Percentiles rank a stretch among this genome's conserved stretches.
Evolutionary conservation across 1,140 invertebrate genomes (phyloP).

Genomic region (Magallana gigas): DNA sequence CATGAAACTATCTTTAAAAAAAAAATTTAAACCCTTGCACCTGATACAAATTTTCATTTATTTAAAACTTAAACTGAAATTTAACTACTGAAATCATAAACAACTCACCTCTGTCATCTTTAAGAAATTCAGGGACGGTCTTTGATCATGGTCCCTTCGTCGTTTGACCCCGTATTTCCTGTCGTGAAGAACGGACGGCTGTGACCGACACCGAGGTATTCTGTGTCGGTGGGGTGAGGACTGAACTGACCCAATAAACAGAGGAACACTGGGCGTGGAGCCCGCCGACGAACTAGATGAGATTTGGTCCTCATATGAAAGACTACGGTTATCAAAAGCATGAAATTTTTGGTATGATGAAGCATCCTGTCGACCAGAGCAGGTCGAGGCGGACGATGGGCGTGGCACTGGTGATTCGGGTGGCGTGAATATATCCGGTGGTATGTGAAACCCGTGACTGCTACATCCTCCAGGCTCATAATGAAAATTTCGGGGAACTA

Average conservation of each 20-base stretch:
- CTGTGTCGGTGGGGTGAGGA: constrained; percentile 65
- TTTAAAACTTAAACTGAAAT: too few species aligned
- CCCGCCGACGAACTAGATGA: constrained; percentile 62
- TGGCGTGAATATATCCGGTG: constrained; percentile 70
- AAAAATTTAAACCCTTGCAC: too few species aligned
- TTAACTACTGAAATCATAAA: too few species aligned
- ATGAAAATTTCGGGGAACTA: constrained; percentile 37
- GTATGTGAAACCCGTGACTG: constrained; percentile 66
- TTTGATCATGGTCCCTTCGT: constrained; percentile 67
- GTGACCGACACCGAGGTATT: constrained; percentile 74
- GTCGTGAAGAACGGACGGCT: constrained; percentile 75
- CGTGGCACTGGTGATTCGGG: constrained; percentile 74
- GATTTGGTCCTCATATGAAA: constrained; percentile 76
- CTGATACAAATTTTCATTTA: too few species aligned
- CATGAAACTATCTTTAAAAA: too few species aligned
- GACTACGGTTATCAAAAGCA: constrained; percentile 74
- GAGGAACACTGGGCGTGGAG: constrained; percentile 63
- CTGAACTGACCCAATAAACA: constrained; percentile 52
- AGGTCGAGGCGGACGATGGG: constrained; percentile 70
- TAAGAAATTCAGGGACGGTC: constrained; percentile 73
- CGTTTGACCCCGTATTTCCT: constrained; percentile 73
- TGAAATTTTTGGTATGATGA: constrained; percentile 56
- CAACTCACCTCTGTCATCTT: constrained; percentile 77
- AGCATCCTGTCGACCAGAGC: constrained; percentile 60
- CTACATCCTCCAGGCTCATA: constrained; percentile 40